Base-by-base conservation (phyloP, 2,797 vertebrate genomes). In the Sebastes kiyomatsui region DNA sequence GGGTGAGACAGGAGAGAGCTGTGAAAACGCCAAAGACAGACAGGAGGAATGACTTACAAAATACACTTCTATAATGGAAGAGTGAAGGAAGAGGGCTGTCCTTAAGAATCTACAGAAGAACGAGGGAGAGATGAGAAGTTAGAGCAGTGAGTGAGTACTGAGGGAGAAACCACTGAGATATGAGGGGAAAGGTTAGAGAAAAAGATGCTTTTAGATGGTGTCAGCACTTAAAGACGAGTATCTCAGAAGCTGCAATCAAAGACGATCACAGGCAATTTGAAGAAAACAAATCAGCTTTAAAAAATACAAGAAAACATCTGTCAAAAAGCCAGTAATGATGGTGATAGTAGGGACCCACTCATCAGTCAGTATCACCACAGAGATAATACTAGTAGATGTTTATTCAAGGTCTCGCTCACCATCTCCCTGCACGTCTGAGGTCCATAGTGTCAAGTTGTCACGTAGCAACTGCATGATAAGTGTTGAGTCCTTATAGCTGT, bases 401-500 rank as follows among this genome's bases (percentile, higher is more conserved):
- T 11, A 11, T 55, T 20, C 3, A 6, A 22, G 33, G 23, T 12
- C 18, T 54, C 9, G 28, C 97, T 97, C 88, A 99, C 98, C 98
- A 38, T 99, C 98, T 92, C 97, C 98, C 96, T 99, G 98, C 97
- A 98, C 98, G 93, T 99, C 98, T 97, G 98, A 99, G 96, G 98
- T 99, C 98, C 98, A 99, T 97, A 99, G 97, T 97, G 98, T 99
- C 97, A 99, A 97, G 95, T 99, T 99, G 96, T 99, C 98, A 91
- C 98, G 98, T 97, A 99, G 97, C 98, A 99, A 97, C 96, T 99
- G 98, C 98, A 99, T 99, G 97, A 99, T 99, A 96, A 99, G 98
- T 87, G 98, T 99, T 85, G 98, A 99, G 97, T 99, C 98, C 96
- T 99, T 99, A 96, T 99, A 99, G 95, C 98, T 99, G 94, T 99